Evolutionary conservation across 2,113 vertebrate species (phyloP).

Genomic region (Leptosomus discolor): DNA sequence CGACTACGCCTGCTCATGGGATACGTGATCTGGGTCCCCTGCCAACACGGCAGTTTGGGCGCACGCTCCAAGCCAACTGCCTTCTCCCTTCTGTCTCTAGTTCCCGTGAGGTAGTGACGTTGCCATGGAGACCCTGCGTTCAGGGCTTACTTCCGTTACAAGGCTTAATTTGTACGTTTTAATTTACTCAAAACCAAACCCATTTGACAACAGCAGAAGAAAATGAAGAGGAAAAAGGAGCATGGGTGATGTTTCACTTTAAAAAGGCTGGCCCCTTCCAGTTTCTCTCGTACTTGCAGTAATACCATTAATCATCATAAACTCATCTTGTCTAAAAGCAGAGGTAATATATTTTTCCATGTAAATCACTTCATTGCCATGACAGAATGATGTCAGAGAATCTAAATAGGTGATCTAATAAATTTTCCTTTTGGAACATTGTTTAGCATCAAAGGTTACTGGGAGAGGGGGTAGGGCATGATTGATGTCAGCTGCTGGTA

Average conservation of each 20-base stretch:
- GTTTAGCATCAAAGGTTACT: conserved; percentile 28
- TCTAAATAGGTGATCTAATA: conserved; percentile 37
- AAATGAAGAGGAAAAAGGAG: not conserved
- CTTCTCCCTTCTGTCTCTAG: not conserved
- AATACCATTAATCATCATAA: conserved; percentile 62
- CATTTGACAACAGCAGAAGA: not conserved
- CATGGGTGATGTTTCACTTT: not conserved
- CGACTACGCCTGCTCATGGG: accelerated
- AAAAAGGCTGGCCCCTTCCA: not conserved
- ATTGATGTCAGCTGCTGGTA: not conserved
- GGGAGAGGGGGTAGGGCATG: not conserved
- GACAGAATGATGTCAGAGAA: conserved; percentile 57
- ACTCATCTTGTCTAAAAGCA: conserved; percentile 63
- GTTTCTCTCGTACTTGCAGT: not conserved
- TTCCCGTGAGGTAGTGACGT: not conserved
- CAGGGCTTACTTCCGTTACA: not conserved
- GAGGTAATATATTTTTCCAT: conserved; percentile 36
- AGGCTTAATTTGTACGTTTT: not conserved
- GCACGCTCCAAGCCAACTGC: not conserved
- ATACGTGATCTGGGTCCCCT: not conserved
- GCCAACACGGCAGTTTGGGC: accelerated
- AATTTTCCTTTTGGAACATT: conserved; percentile 27
- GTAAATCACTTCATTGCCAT: conserved; percentile 54
- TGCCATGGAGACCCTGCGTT: not conserved
- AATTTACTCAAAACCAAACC: not conserved